Conservation (phyloP, 2,888 invertebrate genomes). For the Drosophila robusta region DNA sequence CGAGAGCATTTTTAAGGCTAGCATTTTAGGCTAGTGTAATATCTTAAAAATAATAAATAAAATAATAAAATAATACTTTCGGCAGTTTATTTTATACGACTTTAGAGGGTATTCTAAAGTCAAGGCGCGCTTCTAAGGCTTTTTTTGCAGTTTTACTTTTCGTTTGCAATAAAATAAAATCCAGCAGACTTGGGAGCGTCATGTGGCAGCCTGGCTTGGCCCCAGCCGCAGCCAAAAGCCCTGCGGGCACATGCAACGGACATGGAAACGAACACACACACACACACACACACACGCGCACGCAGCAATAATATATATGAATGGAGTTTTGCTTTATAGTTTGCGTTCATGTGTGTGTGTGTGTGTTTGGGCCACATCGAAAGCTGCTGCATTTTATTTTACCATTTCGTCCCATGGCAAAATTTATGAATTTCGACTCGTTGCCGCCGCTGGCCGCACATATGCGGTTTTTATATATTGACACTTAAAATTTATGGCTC, state of each 20-base stretch:
- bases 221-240: conserved; percentile 41
- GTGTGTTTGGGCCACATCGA: conserved; percentile 29
- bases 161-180: conserved; percentile 78
- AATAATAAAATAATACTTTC: too few species aligned
- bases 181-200: conserved; percentile 52
- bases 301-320: conserved; percentile 21
- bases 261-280: conserved; percentile 32
- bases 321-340: too few species aligned
- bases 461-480: conserved; percentile 80
- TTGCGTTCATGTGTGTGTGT: conserved; percentile 16
- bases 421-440: conserved; percentile 78
- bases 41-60: too few species aligned
- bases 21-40: too few species aligned
- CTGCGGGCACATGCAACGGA: conserved; percentile 51
- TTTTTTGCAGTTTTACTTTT: conserved; percentile 59
- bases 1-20: too few species aligned
- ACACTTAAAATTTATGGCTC: conserved; percentile 79
- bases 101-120: conserved; percentile 10
- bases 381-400: conserved; percentile 72
- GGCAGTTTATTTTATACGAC: too few species aligned
- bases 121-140: not conserved
- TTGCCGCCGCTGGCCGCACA: conserved; percentile 70
- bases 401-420: conserved; percentile 72
- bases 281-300: not conserved
- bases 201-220: conserved; percentile 41